A percentile compares a stretch with the other conserved stretches of the same genome.
Evolutionary conservation across 2,888 invertebrate species (phyloP).

Genomic region (Hypselothyrea guttata): DNA sequence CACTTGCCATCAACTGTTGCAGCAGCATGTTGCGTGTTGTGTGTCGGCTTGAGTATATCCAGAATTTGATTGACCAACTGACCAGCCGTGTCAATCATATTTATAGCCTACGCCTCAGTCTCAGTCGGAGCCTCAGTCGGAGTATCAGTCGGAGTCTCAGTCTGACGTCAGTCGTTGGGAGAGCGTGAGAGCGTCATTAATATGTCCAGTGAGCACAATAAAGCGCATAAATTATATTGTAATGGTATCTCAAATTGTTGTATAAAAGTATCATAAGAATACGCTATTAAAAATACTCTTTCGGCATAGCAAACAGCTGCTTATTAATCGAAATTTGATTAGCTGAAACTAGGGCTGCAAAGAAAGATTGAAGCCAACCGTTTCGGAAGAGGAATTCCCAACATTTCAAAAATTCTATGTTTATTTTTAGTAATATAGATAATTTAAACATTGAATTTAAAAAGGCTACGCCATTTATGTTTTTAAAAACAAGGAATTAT

Average conservation of each 20-base stretch:
- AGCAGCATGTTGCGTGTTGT: slow-evolving; percentile 48
- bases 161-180: slow-evolving; percentile 41
- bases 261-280: slow-evolving; percentile 25
- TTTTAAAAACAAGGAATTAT: too few species aligned
- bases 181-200: slow-evolving; percentile 65
- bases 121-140: background rate
- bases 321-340: too few species aligned
- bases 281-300: slow-evolving; percentile 7
- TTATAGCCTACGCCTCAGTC: slow-evolving; percentile 61
- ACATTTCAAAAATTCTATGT: too few species aligned
- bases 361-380: too few species aligned
- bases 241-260: slow-evolving; percentile 62
- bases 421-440: too few species aligned
- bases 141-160: background rate
- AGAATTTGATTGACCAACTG: slow-evolving; percentile 66
- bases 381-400: too few species aligned
- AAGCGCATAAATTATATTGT: slow-evolving; percentile 72
- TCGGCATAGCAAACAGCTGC: too few species aligned
- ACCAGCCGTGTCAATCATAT: slow-evolving; percentile 67
- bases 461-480: too few species aligned
- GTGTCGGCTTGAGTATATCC: slow-evolving; percentile 31
- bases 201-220: slow-evolving; percentile 59
- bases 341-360: too few species aligned
- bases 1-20: slow-evolving; percentile 62
- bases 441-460: too few species aligned